Percentiles rank a stretch among this genome's conserved stretches.
Conservation (phyloP, 2,797 vertebrate species). For the Pachyuromys duprasi region DNA sequence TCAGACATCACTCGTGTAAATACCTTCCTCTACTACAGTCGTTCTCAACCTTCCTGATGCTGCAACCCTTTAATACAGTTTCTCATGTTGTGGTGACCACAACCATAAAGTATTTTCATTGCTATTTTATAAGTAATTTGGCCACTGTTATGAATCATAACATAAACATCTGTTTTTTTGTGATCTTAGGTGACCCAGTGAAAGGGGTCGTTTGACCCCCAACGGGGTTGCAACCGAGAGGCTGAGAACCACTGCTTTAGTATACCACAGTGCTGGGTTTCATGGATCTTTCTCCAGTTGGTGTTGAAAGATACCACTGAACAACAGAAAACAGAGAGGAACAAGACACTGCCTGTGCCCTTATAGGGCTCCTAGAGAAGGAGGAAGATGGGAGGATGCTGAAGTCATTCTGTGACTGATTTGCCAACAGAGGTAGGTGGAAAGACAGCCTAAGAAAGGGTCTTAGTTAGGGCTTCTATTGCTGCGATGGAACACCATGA, state of each 20-base stretch:
- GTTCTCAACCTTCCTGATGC: neutral
- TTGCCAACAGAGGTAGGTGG: neutral
- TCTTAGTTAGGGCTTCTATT: neutral
- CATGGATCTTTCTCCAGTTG: no score
- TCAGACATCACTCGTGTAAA: neutral
- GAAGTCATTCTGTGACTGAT: neutral
- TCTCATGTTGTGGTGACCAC: neutral
- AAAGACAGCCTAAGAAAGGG: neutral
- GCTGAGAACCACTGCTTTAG: neutral
- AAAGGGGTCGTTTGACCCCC: neutral
- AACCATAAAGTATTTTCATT: neutral
- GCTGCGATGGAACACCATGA: neutral
- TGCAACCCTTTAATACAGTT: neutral
- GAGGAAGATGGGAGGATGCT: neutral
- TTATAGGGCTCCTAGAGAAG: no score
- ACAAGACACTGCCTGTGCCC: neutral
- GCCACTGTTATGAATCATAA: neutral
- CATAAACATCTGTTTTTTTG: neutral
- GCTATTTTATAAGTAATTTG: neutral
- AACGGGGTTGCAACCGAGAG: no score
- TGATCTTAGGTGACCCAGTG: neutral
- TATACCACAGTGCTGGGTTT: accelerated
- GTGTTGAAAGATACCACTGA: neutral
- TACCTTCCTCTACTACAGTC: neutral
- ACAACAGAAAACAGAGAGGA: neutral